A percentile compares a stretch with the other conserved stretches of the same genome.
Conservation (phyloP, 2,888 invertebrate genomes). For the Tiliacea citrago region DNA sequence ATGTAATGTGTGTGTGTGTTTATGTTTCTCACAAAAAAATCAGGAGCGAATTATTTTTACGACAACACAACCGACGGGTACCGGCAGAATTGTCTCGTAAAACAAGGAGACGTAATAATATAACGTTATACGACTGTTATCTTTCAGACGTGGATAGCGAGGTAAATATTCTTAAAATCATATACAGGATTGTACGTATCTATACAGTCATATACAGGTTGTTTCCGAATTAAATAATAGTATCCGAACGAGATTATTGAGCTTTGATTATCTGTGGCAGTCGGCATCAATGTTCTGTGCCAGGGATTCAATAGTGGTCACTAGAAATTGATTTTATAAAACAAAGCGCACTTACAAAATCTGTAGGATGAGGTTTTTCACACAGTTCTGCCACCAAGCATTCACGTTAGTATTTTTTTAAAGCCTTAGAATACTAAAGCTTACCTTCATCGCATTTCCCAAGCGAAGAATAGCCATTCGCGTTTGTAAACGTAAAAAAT, state of each 20-base stretch:
- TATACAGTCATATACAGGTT: too few species aligned
- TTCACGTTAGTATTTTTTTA: neutral
- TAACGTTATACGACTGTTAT: conserved; percentile 19
- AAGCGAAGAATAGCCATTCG: neutral
- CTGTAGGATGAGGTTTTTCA: too few species aligned
- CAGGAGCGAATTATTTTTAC: conserved; percentile 44
- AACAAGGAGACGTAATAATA: conserved; percentile 28
- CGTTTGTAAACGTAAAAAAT: neutral
- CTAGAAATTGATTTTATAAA: too few species aligned
- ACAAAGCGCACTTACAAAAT: too few species aligned
- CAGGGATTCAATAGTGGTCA: too few species aligned
- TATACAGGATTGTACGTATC: neutral
- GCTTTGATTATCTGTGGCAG: too few species aligned
- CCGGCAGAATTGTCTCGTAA: conserved; percentile 50
- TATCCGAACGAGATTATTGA: too few species aligned
- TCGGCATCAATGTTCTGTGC: too few species aligned
- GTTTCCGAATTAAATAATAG: too few species aligned
- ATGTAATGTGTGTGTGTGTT: too few species aligned
- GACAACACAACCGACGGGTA: conserved; percentile 11
- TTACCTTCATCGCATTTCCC: neutral
- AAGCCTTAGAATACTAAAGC: neutral
- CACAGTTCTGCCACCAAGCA: too few species aligned
- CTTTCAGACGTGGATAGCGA: conserved; percentile 3
- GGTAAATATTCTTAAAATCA: conserved; percentile 10
- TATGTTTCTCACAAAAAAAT: conserved; percentile 35